A percentile compares a stretch with the other conserved stretches of the same genome.
These are phyloP conservation scores for Zaprionus ornatus DNA, from an alignment of 1,140 invertebrate species.

Conservation along the genomic window DNA sequence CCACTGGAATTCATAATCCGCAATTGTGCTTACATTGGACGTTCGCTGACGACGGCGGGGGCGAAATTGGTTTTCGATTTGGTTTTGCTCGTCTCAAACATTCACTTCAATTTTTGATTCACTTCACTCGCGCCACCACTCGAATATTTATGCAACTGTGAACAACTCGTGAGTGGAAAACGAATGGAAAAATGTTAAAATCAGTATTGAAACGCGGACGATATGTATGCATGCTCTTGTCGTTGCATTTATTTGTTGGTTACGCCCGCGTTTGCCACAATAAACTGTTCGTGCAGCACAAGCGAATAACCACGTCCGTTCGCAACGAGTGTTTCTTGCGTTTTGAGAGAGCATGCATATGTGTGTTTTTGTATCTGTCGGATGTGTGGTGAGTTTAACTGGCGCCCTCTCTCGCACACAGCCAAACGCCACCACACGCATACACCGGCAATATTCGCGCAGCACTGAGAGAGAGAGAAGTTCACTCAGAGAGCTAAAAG, in stretches of 20 bases:
- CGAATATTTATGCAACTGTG: conserved; percentile 9
- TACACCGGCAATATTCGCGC: conserved; percentile 32
- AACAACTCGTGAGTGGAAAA: conserved; percentile 18
- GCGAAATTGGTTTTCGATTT: conserved; percentile 10
- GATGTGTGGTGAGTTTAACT: conserved; percentile 55
- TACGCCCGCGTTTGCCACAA: conserved; percentile 61
- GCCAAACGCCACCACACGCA: conserved; percentile 35
- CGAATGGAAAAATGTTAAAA: conserved; percentile 41
- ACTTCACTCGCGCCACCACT: conserved; percentile 40
- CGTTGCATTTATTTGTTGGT: conserved; percentile 54
- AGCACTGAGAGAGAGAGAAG: not conserved
- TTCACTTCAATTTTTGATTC: conserved; percentile 28
- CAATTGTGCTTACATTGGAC: conserved; percentile 46
- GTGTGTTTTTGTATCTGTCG: conserved; percentile 37
- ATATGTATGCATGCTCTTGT: conserved; percentile 16
- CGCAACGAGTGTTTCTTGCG: conserved; percentile 45
- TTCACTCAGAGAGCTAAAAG: not conserved
- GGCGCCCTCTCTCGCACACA: conserved; percentile 46
- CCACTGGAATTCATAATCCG: conserved; percentile 34
- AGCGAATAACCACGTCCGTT: conserved; percentile 50
- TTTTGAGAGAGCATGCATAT: conserved; percentile 34
- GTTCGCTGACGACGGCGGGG: conserved; percentile 30
- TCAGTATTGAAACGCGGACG: conserved; percentile 37
- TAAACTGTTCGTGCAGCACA: conserved; percentile 37
- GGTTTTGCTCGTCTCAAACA: conserved; percentile 38